phyloP scores from a whole-genome alignment of 2,797 vertebrate species.

The Chelon auratus region DNA sequence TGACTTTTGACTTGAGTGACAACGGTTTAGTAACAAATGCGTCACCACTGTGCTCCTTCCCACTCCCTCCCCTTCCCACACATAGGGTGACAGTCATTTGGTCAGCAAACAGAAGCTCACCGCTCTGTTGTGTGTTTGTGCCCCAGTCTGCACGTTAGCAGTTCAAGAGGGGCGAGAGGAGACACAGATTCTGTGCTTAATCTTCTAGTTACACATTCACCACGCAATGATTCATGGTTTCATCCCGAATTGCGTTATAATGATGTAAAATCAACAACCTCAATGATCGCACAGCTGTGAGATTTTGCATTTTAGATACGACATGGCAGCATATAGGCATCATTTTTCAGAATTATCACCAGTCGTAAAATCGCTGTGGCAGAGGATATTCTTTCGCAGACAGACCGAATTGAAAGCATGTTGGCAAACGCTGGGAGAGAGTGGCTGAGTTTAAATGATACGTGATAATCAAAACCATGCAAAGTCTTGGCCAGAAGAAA shows the following conservation, averaged over 20 bases:
- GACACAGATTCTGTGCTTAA: constrained; percentile 4
- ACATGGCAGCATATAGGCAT: constrained; percentile 60
- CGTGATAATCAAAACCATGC: constrained; percentile 77
- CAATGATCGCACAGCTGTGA: constrained; percentile 17
- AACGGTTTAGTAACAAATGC: constrained; percentile 55
- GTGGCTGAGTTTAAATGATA: constrained; percentile 67
- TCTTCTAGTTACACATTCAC: constrained; percentile 16
- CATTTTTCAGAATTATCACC: constrained; percentile 67
- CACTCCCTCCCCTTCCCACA: constrained; percentile 9
- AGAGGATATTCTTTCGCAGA: constrained; percentile 53
- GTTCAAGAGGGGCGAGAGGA: constrained; percentile 25
- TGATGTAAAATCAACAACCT: constrained; percentile 32
- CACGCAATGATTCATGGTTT: constrained; percentile 25
- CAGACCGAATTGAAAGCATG: constrained; percentile 63
- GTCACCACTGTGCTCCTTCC: neutral
- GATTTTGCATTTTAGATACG: constrained; percentile 29
- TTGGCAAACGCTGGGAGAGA: constrained; percentile 59
- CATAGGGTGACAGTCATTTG: constrained; percentile 54
- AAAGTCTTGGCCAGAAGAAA: constrained; percentile 51
- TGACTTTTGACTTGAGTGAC: constrained; percentile 67
- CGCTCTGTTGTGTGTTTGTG: constrained; percentile 56
- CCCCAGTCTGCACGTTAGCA: constrained; percentile 44
- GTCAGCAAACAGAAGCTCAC: constrained; percentile 65
- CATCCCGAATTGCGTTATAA: constrained; percentile 27
- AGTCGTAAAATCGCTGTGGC: constrained; percentile 59